A percentile compares a stretch with the other conserved stretches of the same genome.
phyloP scores from a whole-genome alignment of 2,888 invertebrate species.

The Lasiommata megera region DNA sequence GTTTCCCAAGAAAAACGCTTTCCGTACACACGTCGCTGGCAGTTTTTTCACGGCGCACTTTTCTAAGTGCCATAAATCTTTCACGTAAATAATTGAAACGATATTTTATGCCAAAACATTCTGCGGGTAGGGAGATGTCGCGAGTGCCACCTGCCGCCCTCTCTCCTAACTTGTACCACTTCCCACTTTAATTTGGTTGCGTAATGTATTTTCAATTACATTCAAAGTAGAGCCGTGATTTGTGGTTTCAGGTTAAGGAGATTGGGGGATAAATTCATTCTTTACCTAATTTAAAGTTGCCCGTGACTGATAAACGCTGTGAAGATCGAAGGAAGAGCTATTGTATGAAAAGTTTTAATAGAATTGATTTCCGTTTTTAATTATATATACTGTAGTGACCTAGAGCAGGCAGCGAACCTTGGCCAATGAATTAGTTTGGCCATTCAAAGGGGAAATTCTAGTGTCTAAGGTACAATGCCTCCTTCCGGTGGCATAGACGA shows the following conservation, averaged over 20 bases:
- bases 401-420: too few relatives aligned
- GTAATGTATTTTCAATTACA: constrained; percentile 82
- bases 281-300: constrained; percentile 66
- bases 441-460: too few relatives aligned
- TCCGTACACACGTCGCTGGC: constrained; percentile 78
- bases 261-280: constrained; percentile 62
- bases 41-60: constrained; percentile 79
- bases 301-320: constrained; percentile 3
- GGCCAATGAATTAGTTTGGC: too few relatives aligned
- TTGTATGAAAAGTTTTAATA: background rate
- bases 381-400: too few relatives aligned
- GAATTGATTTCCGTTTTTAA: background rate
- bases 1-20: constrained; percentile 80
- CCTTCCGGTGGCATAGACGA: too few relatives aligned
- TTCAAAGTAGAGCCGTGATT: constrained; percentile 74
- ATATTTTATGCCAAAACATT: constrained; percentile 83
- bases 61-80: constrained; percentile 81
- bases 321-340: constrained; percentile 1
- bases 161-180: constrained; percentile 76
- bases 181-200: constrained; percentile 81
- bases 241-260: constrained; percentile 68
- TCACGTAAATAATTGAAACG: constrained; percentile 83
- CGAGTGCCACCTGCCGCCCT: constrained; percentile 71
- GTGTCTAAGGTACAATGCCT: too few relatives aligned
- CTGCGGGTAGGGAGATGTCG: constrained; percentile 72